A percentile compares a stretch with the other conserved stretches of the same genome.
These are phyloP conservation scores for Polyergus mexicanus DNA, from an alignment of 1,140 invertebrate genomes.

Conservation along the genomic window DNA sequence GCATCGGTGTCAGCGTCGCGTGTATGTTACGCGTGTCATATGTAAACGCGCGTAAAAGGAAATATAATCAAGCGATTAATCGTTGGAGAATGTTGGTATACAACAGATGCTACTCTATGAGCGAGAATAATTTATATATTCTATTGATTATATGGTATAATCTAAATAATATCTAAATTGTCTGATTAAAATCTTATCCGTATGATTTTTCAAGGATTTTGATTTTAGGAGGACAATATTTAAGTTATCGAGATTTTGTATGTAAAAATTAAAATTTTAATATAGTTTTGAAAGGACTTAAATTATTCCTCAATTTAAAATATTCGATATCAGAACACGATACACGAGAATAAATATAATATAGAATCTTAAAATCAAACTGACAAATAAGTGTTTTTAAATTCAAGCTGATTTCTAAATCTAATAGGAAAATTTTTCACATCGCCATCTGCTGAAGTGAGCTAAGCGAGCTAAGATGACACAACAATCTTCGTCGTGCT, in stretches of 20 bases:
- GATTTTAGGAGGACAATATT: neutral
- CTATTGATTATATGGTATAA: neutral
- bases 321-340: neutral
- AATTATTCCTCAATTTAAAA: neutral
- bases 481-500: conserved; percentile 45
- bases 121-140: neutral
- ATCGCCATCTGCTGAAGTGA: neutral
- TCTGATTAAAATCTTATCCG: neutral
- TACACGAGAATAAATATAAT: neutral
- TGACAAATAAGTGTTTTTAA: neutral
- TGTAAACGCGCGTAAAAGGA: neutral
- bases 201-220: neutral
- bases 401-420: conserved; percentile 6
- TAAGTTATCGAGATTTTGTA: neutral
- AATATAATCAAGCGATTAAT: neutral
- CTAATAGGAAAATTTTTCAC: conserved; percentile 19
- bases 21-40: neutral
- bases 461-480: conserved; percentile 45
- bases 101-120: neutral
- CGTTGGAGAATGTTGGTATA: neutral
- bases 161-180: neutral
- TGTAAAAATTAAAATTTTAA: neutral
- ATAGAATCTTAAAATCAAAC: neutral
- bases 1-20: conserved; percentile 11
- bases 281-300: neutral